phyloP scores from a whole-genome alignment of 1,140 invertebrate genomes.

The Dendroctonus ponderosae region DNA sequence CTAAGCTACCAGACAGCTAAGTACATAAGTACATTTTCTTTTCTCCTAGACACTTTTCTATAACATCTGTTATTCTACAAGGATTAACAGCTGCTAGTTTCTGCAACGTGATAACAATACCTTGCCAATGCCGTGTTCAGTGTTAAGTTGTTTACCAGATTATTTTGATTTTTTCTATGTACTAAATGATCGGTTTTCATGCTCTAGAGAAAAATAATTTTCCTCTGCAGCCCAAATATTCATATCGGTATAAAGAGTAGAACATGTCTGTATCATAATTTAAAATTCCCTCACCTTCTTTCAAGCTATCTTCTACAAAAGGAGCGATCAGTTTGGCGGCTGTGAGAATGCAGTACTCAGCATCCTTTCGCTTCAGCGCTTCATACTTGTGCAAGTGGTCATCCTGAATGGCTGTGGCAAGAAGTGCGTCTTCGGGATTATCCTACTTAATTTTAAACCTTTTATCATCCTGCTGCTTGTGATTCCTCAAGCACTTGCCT shows the following conservation, averaged over 20 bases:
- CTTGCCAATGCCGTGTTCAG: too few relatives aligned
- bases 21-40: too few relatives aligned
- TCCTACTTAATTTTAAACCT: constrained; percentile 54
- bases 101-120: too few relatives aligned
- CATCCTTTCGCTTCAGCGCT: constrained; percentile 69
- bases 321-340: constrained; percentile 92
- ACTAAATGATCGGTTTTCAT: too few relatives aligned
- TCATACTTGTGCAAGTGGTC: constrained; percentile 79
- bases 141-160: too few relatives aligned
- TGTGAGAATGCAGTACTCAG: constrained; percentile 82
- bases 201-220: too few relatives aligned
- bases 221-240: background rate
- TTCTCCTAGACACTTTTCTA: too few relatives aligned
- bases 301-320: constrained; percentile 76
- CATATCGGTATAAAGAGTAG: background rate
- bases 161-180: too few relatives aligned
- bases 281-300: constrained; percentile 58
- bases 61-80: too few relatives aligned
- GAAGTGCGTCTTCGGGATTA: constrained; percentile 68
- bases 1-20: too few relatives aligned
- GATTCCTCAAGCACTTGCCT: constrained; percentile 33
- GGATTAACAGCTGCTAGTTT: too few relatives aligned
- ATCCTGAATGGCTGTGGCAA: constrained; percentile 76
- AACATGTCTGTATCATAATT: constrained; percentile 27
- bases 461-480: background rate